phyloP scores from a whole-genome alignment of 2,888 invertebrate species.

The Drosophila vallismaia region DNA sequence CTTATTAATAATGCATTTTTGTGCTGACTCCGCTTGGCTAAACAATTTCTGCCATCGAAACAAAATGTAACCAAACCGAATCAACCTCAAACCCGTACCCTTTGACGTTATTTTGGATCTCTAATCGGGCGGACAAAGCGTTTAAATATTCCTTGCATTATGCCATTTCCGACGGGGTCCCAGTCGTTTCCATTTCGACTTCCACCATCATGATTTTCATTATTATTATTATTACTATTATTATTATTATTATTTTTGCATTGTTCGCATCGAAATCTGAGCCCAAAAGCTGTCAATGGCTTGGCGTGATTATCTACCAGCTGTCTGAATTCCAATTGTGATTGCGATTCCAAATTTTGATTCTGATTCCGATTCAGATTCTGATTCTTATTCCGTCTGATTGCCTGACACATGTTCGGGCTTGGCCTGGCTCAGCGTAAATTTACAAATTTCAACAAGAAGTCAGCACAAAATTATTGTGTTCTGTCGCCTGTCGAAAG shows the following conservation, averaged over 20 bases:
- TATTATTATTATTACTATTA: slow-evolving; percentile 39
- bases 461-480: slow-evolving; percentile 75
- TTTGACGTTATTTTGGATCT: slow-evolving; percentile 23
- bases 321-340: slow-evolving; percentile 23
- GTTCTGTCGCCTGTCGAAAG: slow-evolving; percentile 41
- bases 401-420: slow-evolving; percentile 35
- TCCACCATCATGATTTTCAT: slow-evolving; percentile 35
- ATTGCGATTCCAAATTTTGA: slow-evolving; percentile 26
- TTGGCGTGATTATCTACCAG: slow-evolving; percentile 41
- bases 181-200: slow-evolving; percentile 18
- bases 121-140: slow-evolving; percentile 33
- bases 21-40: slow-evolving; percentile 60
- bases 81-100: slow-evolving; percentile 6
- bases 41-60: slow-evolving; percentile 32
- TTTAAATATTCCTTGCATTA: slow-evolving; percentile 40
- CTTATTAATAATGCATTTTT: slow-evolving; percentile 75
- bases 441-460: slow-evolving; percentile 77
- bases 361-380: slow-evolving; percentile 31
- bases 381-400: slow-evolving; percentile 50
- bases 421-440: slow-evolving; percentile 59
- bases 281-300: slow-evolving; percentile 35
- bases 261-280: slow-evolving; percentile 32
- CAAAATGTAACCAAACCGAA: neutral
- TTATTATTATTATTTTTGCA: slow-evolving; percentile 23
- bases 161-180: slow-evolving; percentile 20